A percentile compares a stretch with the other conserved stretches of the same genome.
Evolutionary conservation across 2,113 vertebrate genomes (phyloP).

Genomic region (Toxotes jaculatrix): DNA sequence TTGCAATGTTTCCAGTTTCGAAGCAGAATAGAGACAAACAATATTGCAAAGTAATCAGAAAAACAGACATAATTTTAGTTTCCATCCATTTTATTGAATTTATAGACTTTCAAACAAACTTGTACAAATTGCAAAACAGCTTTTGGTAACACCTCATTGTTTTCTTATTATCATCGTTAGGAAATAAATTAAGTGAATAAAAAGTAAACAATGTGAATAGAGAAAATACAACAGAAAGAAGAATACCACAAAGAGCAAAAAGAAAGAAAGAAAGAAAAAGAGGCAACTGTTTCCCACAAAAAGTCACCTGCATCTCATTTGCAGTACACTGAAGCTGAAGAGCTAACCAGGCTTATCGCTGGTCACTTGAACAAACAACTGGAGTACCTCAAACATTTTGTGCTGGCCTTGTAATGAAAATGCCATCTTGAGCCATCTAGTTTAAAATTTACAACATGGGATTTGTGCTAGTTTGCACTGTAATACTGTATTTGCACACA

Average conservation of each 20-base stretch:
- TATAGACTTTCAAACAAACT: conserved; percentile 84
- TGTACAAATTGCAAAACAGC: conserved; percentile 86
- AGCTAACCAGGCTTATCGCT: conserved; percentile 28
- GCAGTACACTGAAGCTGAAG: conserved; percentile 46
- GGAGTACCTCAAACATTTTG: conserved; percentile 38
- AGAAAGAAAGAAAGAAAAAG: conserved; percentile 21
- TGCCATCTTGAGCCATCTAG: neutral
- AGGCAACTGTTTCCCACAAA: conserved; percentile 65
- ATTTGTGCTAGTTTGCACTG: conserved; percentile 26
- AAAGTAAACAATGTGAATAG: conserved; percentile 74
- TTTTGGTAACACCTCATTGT: conserved; percentile 80
- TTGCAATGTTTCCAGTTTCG: neutral
- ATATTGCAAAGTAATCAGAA: neutral
- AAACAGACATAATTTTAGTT: conserved; percentile 41
- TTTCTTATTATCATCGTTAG: conserved; percentile 68
- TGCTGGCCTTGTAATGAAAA: conserved; percentile 19
- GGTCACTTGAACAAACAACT: conserved; percentile 21
- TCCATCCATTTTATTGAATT: conserved; percentile 85
- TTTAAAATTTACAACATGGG: conserved; percentile 17
- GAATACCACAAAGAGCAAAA: conserved; percentile 46
- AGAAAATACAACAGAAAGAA: conserved; percentile 64
- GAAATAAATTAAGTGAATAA: conserved; percentile 82
- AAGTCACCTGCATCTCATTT: conserved; percentile 34
- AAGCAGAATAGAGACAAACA: neutral
- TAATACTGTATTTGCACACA: conserved; percentile 64